These are phyloP conservation scores for Aratinga solstitialis DNA, from an alignment of 2,797 vertebrate species.

Conservation along the genomic window DNA sequence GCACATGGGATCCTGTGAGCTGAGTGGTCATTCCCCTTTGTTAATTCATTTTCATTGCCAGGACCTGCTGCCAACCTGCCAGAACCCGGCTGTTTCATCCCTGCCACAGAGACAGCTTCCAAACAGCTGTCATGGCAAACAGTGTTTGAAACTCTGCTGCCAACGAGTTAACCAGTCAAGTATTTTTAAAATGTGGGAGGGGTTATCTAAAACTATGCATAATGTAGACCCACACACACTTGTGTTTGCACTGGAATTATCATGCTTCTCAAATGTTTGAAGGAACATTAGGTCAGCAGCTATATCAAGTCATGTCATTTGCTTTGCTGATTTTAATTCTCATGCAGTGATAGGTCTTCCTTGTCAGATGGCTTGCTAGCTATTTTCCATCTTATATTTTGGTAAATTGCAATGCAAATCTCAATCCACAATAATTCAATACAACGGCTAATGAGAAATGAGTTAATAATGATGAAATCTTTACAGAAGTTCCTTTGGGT, in stretches of 20 bases:
- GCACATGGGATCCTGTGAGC: not conserved
- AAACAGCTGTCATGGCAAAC: slow-evolving; percentile 38
- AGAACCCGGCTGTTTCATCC: not conserved
- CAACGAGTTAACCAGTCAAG: not conserved
- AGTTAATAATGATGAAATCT: slow-evolving; percentile 50
- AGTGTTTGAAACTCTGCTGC: not conserved
- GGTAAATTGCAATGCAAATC: slow-evolving; percentile 29
- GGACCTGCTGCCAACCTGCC: slow-evolving; percentile 21
- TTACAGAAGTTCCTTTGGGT: slow-evolving; percentile 28
- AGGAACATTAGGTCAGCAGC: not conserved
- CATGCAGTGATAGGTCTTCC: not conserved
- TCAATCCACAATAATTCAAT: slow-evolving; percentile 24
- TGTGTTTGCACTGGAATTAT: not conserved
- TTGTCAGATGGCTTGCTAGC: slow-evolving; percentile 23
- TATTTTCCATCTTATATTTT: slow-evolving; percentile 8
- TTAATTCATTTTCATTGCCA: not conserved
- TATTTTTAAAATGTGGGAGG: slow-evolving; percentile 17
- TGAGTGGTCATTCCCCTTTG: not conserved
- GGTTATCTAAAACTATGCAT: not conserved
- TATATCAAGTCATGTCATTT: slow-evolving; percentile 20
- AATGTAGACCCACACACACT: not conserved
- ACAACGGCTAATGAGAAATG: slow-evolving; percentile 44
- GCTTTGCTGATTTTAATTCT: slow-evolving; percentile 40
- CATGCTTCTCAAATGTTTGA: not conserved
- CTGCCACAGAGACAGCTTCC: not conserved